Conservation (phyloP, 2,888 invertebrate species). For the Anodontia alba region DNA sequence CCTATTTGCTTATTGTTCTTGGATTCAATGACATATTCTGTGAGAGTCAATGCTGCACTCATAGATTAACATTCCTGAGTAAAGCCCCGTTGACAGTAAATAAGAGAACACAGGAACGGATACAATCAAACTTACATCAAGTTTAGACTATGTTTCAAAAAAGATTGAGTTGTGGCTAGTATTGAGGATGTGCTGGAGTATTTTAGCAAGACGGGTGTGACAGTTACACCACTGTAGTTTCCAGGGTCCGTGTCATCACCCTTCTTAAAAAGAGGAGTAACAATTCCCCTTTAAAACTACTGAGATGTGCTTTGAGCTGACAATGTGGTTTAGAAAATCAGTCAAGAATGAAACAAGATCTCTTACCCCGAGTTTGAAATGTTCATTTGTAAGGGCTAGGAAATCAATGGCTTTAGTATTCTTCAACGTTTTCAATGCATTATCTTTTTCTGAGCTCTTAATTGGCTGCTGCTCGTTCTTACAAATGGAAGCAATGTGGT, state of each 20-base stretch:
- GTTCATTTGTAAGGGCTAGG: conserved; percentile 3
- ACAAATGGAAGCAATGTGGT: neutral
- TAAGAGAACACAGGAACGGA: too few species aligned
- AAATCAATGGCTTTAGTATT: neutral
- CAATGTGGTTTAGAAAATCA: neutral
- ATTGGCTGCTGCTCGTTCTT: neutral
- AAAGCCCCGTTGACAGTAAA: too few species aligned
- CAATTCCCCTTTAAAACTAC: neutral
- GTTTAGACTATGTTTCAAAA: neutral
- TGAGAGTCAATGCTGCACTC: neutral
- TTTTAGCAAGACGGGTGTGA: conserved; percentile 10
- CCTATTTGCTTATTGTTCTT: neutral
- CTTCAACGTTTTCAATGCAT: neutral
- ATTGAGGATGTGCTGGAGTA: conserved; percentile 2
- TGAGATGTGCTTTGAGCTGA: neutral
- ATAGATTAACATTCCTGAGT: neutral
- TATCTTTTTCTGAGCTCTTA: neutral
- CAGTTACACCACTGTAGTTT: conserved; percentile 17
- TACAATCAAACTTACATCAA: too few species aligned
- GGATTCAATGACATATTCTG: conserved; percentile 6
- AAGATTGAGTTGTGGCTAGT: neutral
- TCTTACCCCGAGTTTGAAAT: neutral
- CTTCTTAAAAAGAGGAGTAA: conserved; percentile 10
- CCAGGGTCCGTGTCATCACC: neutral
- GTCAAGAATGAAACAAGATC: neutral